A percentile compares a stretch with the other conserved stretches of the same genome.
Conservation (phyloP, 2,113 vertebrate species). For the Setophaga petechia region DNA sequence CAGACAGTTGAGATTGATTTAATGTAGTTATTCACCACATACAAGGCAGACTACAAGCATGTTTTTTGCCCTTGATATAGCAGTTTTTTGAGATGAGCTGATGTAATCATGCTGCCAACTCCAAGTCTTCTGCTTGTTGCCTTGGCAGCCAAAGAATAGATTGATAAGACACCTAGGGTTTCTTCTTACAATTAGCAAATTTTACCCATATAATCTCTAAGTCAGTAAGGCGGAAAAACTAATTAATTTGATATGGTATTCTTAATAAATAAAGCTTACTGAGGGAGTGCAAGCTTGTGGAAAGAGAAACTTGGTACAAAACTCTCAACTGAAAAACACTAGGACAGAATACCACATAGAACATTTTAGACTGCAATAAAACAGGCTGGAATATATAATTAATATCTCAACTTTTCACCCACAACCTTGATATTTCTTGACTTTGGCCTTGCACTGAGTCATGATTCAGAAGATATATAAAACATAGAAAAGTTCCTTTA, state of each 20-base stretch:
- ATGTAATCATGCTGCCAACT: not conserved
- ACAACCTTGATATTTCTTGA: not conserved
- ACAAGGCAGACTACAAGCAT: not conserved
- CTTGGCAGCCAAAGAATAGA: not conserved
- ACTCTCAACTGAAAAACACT: not conserved
- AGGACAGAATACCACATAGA: not conserved
- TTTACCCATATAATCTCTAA: not conserved
- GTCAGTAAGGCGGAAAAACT: not conserved
- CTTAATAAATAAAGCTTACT: not conserved
- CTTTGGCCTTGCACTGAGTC: not conserved
- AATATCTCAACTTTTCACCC: not conserved
- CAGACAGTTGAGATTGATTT: slow-evolving; percentile 42
- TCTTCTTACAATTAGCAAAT: not conserved
- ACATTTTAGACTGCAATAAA: not conserved
- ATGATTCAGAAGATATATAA: not conserved
- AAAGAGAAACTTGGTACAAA: not conserved
- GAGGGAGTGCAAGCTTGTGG: not conserved
- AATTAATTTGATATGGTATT: not conserved
- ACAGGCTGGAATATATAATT: not conserved
- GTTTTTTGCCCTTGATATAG: slow-evolving; percentile 19
- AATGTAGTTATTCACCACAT: slow-evolving; percentile 1
- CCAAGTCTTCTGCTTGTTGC: not conserved
- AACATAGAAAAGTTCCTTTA: not conserved
- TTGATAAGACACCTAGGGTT: not conserved
- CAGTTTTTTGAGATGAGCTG: not conserved